Percentiles rank a stretch among this genome's conserved stretches.
Evolutionary conservation across 2,113 vertebrate species (phyloP).

Genomic region (Oriolus oriolus): DNA sequence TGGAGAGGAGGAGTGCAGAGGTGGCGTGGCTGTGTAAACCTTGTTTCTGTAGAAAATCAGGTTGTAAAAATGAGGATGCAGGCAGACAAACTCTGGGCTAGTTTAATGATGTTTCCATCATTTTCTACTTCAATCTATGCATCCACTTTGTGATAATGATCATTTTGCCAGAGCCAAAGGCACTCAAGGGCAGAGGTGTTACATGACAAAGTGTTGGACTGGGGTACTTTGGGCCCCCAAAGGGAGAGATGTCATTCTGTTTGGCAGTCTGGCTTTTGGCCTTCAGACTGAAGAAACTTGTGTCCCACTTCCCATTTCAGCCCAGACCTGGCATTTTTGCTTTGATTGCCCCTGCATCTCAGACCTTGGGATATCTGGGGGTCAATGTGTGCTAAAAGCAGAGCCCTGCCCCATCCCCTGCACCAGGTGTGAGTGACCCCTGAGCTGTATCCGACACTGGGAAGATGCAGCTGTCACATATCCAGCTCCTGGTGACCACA

Average conservation of each 20-base stretch:
- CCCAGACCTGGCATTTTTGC: background rate
- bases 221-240: background rate
- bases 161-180: background rate
- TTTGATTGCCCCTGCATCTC: background rate
- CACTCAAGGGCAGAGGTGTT: background rate
- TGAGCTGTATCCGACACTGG: background rate
- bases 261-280: background rate
- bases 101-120: background rate
- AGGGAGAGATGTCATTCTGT: background rate
- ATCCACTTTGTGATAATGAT: background rate
- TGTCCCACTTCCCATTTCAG: accelerated
- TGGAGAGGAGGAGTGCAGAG: accelerated
- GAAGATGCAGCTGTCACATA: background rate
- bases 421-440: accelerated
- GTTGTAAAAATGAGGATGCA: background rate
- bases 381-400: background rate
- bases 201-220: background rate
- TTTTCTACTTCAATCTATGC: background rate
- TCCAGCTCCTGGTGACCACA: background rate
- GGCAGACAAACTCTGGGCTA: background rate
- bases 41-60: background rate
- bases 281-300: background rate
- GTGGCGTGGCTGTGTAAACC: background rate
- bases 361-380: background rate
- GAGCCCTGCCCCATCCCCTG: background rate